Evolutionary conservation across 2,888 invertebrate genomes (phyloP).

Genomic region (Volucella bombylans): DNA sequence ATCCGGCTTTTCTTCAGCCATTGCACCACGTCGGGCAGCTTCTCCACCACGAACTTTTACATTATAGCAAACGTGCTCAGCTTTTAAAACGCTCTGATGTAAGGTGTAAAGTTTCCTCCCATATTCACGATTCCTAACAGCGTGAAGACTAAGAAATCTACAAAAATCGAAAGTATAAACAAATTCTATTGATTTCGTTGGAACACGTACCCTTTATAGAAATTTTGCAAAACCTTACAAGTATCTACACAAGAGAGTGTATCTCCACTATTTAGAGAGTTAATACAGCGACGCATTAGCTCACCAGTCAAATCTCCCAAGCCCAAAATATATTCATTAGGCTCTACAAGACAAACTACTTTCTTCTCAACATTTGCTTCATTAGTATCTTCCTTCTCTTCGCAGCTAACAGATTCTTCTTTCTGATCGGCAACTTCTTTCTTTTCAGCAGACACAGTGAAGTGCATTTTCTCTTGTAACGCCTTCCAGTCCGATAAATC

Average conservation of each 20-base stretch:
- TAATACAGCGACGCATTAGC: constrained; percentile 94
- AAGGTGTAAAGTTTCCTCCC: constrained; percentile 88
- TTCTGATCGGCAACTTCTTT: background rate
- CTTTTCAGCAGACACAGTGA: constrained; percentile 75
- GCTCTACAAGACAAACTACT: constrained; percentile 79
- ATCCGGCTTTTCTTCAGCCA: constrained; percentile 80
- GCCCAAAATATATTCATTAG: constrained; percentile 87
- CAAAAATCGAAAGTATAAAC: constrained; percentile 8
- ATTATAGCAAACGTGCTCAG: constrained; percentile 92
- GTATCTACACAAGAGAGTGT: constrained; percentile 87
- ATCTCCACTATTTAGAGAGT: constrained; percentile 90
- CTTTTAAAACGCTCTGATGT: constrained; percentile 90
- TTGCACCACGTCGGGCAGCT: constrained; percentile 84
- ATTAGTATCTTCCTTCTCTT: constrained; percentile 13
- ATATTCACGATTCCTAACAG: constrained; percentile 85
- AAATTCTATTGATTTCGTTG: background rate
- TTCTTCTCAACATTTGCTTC: constrained; percentile 20
- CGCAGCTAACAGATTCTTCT: background rate
- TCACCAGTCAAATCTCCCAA: constrained; percentile 94
- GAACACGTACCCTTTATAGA: constrained; percentile 79
- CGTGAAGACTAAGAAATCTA: constrained; percentile 83
- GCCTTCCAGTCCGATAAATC: constrained; percentile 85
- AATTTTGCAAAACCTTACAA: constrained; percentile 87
- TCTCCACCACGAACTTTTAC: constrained; percentile 91
- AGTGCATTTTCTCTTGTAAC: constrained; percentile 84